Evolutionary conservation across 1,140 invertebrate genomes (phyloP).

Genomic region (Nasonia vitripennis): DNA sequence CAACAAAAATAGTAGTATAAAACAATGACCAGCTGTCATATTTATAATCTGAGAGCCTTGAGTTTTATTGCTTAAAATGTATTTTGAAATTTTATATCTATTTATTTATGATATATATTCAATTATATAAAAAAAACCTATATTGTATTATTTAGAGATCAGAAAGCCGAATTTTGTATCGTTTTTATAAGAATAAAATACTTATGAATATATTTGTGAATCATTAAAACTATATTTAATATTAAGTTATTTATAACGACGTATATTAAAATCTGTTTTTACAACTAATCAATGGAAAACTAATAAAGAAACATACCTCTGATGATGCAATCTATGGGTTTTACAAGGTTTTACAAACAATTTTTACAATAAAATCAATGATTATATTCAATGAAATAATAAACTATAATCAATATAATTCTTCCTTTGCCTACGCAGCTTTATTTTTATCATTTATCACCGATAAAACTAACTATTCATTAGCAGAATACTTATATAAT

Average conservation of each 20-base stretch:
- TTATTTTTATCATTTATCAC: background rate
- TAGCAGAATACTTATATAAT: background rate
- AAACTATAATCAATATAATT: conserved; percentile 20
- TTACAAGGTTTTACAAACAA: conserved; percentile 7
- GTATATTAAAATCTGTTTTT: conserved; percentile 7
- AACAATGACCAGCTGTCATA: background rate
- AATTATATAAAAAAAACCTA: background rate
- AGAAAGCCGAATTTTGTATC: background rate
- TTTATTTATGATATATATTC: background rate
- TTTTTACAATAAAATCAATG: conserved; percentile 18
- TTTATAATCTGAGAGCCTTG: background rate
- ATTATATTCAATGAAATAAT: conserved; percentile 13
- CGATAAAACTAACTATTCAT: background rate
- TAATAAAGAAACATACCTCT: background rate
- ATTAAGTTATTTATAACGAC: background rate
- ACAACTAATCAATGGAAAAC: background rate
- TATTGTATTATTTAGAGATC: background rate
- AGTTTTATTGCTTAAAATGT: background rate
- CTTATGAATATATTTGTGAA: conserved; percentile 25
- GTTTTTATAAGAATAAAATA: conserved; percentile 16
- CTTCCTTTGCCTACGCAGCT: background rate
- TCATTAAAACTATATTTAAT: background rate
- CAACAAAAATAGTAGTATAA: background rate
- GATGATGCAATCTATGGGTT: background rate
- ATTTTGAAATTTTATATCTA: background rate